A percentile compares a stretch with the other conserved stretches of the same genome.
Evolutionary conservation across 64 coral and sea anemone species (phyloP).

Genomic region (Porites australiensis): DNA sequence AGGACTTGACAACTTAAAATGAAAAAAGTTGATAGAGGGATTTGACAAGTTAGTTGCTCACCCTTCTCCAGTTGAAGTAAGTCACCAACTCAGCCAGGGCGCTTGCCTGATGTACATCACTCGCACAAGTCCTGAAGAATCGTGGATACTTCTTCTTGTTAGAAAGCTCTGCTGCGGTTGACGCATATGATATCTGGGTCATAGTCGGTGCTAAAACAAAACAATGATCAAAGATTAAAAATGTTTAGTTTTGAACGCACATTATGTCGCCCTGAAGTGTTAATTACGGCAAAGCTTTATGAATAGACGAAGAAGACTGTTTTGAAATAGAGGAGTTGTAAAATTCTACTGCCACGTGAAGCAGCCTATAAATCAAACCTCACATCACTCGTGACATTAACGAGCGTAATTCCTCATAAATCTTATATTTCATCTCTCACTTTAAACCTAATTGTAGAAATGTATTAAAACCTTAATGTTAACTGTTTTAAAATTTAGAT

Average conservation of each 20-base stretch:
- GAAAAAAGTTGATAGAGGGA: no score
- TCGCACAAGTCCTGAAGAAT: slow-evolving; percentile 94
- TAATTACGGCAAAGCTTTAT: neutral
- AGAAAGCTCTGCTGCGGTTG: slow-evolving; percentile 82
- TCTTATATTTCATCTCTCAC: neutral
- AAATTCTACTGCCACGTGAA: neutral
- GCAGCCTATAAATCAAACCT: neutral
- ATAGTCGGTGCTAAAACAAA: slow-evolving; percentile 72
- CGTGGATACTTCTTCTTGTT: slow-evolving; percentile 97
- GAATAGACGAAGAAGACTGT: neutral
- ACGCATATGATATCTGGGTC: slow-evolving; percentile 98
- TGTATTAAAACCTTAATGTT: no score
- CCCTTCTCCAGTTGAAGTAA: slow-evolving; percentile 95
- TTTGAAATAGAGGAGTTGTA: neutral
- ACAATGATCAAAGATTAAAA: neutral
- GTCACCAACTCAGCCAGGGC: slow-evolving; percentile 86
- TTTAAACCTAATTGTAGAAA: neutral
- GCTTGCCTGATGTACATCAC: slow-evolving; percentile 82
- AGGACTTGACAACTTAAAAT: no score
- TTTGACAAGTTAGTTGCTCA: slow-evolving; percentile 4
- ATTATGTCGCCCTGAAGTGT: no score
- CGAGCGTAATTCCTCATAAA: neutral
- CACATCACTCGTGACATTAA: neutral
- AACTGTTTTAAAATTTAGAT: no score
- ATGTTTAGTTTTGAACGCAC: no score